These are phyloP conservation scores for Brenthis ino DNA, from an alignment of 2,888 invertebrate species.

Conservation along the genomic window DNA sequence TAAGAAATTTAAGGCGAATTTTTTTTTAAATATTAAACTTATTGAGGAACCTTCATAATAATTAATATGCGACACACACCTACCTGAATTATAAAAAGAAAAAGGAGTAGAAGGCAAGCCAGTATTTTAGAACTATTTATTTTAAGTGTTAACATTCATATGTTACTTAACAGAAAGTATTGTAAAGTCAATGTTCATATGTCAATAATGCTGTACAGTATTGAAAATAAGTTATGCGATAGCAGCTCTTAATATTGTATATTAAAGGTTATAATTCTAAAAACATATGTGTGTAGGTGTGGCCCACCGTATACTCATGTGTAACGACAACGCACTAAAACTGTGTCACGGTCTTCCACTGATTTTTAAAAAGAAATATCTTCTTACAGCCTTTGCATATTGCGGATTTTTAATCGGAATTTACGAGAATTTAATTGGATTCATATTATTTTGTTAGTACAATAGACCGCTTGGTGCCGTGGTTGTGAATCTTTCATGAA, in stretches of 20 bases:
- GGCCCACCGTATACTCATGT: slow-evolving; percentile 40
- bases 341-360: slow-evolving; percentile 72
- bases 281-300: slow-evolving; percentile 41
- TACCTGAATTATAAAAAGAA: slow-evolving; percentile 16
- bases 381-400: slow-evolving; percentile 45
- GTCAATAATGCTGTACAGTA: slow-evolving; percentile 43
- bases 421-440: background rate
- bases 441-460: background rate
- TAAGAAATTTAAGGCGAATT: background rate
- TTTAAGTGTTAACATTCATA: slow-evolving; percentile 33
- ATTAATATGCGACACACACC: slow-evolving; percentile 1
- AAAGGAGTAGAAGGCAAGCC: slow-evolving; percentile 32
- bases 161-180: slow-evolving; percentile 38
- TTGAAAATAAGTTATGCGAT: slow-evolving; percentile 28
- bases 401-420: slow-evolving; percentile 14
- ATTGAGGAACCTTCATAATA: slow-evolving; percentile 13
- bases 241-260: slow-evolving; percentile 4
- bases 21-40: background rate
- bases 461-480: background rate
- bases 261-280: slow-evolving; percentile 27
- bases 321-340: slow-evolving; percentile 62
- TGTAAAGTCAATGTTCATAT: slow-evolving; percentile 46
- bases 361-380: slow-evolving; percentile 64
- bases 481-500: background rate
- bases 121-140: slow-evolving; percentile 34